These are phyloP conservation scores for Ganaspis sp. DNA, from an alignment of 1,140 invertebrate species.

Conservation along the genomic window DNA sequence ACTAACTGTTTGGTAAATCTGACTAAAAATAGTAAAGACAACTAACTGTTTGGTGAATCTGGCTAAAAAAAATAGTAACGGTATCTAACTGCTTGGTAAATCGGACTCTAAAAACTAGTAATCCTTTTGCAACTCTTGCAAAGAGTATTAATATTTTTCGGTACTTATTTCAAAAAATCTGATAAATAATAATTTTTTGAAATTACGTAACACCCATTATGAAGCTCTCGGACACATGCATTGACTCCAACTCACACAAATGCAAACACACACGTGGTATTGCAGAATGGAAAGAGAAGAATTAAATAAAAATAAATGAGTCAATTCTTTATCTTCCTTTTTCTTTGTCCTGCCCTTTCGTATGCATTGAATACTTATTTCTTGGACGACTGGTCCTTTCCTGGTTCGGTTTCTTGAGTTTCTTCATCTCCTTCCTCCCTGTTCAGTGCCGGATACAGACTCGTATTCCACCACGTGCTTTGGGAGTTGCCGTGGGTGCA, in stretches of 20 bases:
- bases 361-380: conserved; percentile 6
- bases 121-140: too few relatives aligned
- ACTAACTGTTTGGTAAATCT: too few relatives aligned
- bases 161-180: too few relatives aligned
- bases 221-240: neutral
- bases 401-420: conserved; percentile 9
- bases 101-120: too few relatives aligned
- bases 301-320: conserved; percentile 15
- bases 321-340: conserved; percentile 7
- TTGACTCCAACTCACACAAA: neutral
- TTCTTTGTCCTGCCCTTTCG: conserved; percentile 4
- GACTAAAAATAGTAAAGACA: too few relatives aligned
- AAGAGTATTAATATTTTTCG: too few relatives aligned
- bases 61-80: too few relatives aligned
- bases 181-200: too few relatives aligned
- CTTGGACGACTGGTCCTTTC: conserved; percentile 1
- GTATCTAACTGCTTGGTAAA: too few relatives aligned
- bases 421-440: neutral
- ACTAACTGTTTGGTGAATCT: too few relatives aligned
- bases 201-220: neutral
- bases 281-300: conserved; percentile 4
- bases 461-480: conserved; percentile 1
- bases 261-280: neutral
- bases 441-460: conserved; percentile 8
- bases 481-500: conserved; percentile 2